Evolutionary conservation across 1,140 invertebrate genomes (phyloP).

Genomic region (Drosophila repletoides): DNA sequence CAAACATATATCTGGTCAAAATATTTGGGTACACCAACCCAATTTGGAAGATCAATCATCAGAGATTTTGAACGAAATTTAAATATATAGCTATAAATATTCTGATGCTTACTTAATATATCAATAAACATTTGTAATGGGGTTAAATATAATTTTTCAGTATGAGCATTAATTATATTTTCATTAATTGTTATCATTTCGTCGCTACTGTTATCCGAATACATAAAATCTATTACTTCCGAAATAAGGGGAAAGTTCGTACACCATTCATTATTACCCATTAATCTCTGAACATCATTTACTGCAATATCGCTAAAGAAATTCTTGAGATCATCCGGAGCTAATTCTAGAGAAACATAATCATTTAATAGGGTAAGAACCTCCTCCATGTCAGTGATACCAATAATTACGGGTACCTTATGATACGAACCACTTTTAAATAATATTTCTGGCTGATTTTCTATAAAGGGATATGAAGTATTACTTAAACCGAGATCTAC

Average conservation of each 20-base stretch:
- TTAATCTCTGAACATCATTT: constrained; percentile 83
- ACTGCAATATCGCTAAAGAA: constrained; percentile 85
- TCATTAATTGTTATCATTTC: constrained; percentile 83
- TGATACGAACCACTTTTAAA: constrained; percentile 85
- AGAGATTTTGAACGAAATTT: constrained; percentile 88
- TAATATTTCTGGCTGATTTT: constrained; percentile 85
- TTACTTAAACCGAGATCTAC: constrained; percentile 88
- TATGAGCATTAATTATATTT: constrained; percentile 86
- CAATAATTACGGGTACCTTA: constrained; percentile 88
- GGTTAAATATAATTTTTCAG: constrained; percentile 88
- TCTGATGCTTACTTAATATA: constrained; percentile 84
- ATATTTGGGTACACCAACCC: constrained; percentile 90
- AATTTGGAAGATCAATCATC: constrained; percentile 86
- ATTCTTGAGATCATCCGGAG: constrained; percentile 84
- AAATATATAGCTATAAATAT: constrained; percentile 88
- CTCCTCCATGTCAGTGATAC: constrained; percentile 91
- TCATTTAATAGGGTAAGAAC: constrained; percentile 85
- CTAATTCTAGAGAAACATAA: constrained; percentile 83
- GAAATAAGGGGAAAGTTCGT: constrained; percentile 88
- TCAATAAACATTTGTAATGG: constrained; percentile 87
- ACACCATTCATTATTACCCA: constrained; percentile 84
- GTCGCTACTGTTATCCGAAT: constrained; percentile 84
- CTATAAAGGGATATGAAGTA: constrained; percentile 86
- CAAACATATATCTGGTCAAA: constrained; percentile 91
- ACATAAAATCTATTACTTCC: constrained; percentile 89